phyloP scores from a whole-genome alignment of 1,140 invertebrate genomes.

The Drosophila albomicans region DNA sequence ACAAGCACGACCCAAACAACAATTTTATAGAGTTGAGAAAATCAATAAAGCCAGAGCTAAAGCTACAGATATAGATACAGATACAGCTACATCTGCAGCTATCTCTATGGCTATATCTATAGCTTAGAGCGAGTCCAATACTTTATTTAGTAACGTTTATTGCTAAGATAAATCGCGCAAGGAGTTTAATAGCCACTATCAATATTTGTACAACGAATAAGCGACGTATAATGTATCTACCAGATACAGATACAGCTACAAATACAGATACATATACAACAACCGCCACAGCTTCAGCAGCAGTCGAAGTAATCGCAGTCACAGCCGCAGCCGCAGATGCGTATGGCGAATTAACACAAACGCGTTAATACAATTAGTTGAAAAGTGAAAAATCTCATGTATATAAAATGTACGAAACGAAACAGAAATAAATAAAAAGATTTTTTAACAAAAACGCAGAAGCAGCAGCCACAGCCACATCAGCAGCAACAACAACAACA shows the following conservation, averaged over 20 bases:
- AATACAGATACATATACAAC: background rate
- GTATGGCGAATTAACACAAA: slow-evolving; percentile 76
- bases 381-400: slow-evolving; percentile 71
- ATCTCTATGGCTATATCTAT: background rate
- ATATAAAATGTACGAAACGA: slow-evolving; percentile 34
- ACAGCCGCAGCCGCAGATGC: slow-evolving; percentile 47
- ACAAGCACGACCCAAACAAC: slow-evolving; percentile 25
- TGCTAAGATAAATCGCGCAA: slow-evolving; percentile 69
- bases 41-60: slow-evolving; percentile 62
- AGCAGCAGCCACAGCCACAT: background rate
- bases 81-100: background rate
- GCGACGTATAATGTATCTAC: slow-evolving; percentile 57
- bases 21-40: slow-evolving; percentile 38
- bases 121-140: slow-evolving; percentile 30
- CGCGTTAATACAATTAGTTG: slow-evolving; percentile 79
- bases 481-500: slow-evolving; percentile 24
- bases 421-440: slow-evolving; percentile 34
- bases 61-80: slow-evolving; percentile 3
- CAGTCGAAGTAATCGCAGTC: background rate
- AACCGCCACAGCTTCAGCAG: slow-evolving; percentile 10
- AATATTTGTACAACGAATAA: slow-evolving; percentile 78
- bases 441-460: background rate
- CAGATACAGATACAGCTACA: slow-evolving; percentile 47
- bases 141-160: slow-evolving; percentile 60
- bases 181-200: slow-evolving; percentile 67